Base-by-base conservation (phyloP, 2,113 vertebrate genomes). In the Cyphomyrus plagiostoma region DNA sequence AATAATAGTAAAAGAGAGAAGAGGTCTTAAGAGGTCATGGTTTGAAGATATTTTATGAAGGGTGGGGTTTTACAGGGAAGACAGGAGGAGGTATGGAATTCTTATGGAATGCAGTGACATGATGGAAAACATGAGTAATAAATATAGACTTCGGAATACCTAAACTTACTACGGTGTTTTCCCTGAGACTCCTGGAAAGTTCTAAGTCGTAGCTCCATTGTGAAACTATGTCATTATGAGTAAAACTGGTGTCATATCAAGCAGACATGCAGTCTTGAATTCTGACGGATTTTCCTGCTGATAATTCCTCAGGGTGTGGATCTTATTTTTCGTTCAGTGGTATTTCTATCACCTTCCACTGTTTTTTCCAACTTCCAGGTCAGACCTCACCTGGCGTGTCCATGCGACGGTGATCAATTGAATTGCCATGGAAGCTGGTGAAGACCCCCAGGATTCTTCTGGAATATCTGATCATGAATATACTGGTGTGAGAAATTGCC, bases 401-500 rank as follows among this genome's bases (percentile, higher is more conserved):
- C 96, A 97, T 93, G 97, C 94, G 3, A 97, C 97, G 0, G 95
- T 97, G 93, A 97, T 96, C 89, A 97, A 92, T 91, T 97, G 97
- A 8, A 9, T 9, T n/a, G 56, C 9, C 56, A 62, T 93, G 96
- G 90, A 98, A 97, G 90, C 97, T 92, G 74, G 97, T 96, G 91
- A 98, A 98, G 92, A 97, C 97, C 94, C 97, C 95, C 77, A 97
- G 94, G 91, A 97, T 97, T 13, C 97, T 97, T 53, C 96, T 91
- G 15, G 97, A 98, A 91, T 97, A 98, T 74, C 97, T 96, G 46
- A 97, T 96, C 53, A 98, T 92, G 0, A 96, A 97, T 90, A 98
- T 95, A 87, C 97, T 96, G 90, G 96, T 97, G 52, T 98, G 97
- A 5, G 97, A 97, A 70, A 97, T 91, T 70, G 97, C 96, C 52